Conservation (phyloP, 2,888 invertebrate genomes). For the Cheilosia variabilis region DNA sequence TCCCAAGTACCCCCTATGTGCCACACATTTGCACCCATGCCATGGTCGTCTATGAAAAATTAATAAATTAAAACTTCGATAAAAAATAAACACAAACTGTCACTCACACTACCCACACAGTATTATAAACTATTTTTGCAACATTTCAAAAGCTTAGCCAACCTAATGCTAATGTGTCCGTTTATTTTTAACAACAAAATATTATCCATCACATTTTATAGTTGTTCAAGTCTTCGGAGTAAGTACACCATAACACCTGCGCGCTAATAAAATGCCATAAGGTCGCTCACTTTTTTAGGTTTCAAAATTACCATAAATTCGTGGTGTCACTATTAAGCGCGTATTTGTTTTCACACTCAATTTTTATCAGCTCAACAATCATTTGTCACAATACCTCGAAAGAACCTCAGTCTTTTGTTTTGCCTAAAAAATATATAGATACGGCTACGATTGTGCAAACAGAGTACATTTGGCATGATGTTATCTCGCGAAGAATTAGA, state of each 20-base stretch:
- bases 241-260: constrained; percentile 29
- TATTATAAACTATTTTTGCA: constrained; percentile 20
- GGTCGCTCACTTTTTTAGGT: constrained; percentile 14
- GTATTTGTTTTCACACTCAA: constrained; percentile 2
- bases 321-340: constrained; percentile 12
- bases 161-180: too few species aligned
- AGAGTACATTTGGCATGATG: background rate
- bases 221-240: constrained; percentile 20
- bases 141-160: background rate
- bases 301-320: constrained; percentile 46
- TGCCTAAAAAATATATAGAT: background rate
- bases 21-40: background rate
- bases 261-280: constrained; percentile 26
- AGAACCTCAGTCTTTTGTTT: constrained; percentile 16
- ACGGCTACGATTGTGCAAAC: background rate
- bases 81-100: background rate
- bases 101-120: background rate
- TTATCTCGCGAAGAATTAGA: constrained; percentile 10
- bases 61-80: constrained; percentile 16
- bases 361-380: constrained; percentile 6
- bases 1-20: too few species aligned
- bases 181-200: constrained; percentile 12
- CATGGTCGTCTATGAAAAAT: background rate
- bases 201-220: constrained; percentile 35
- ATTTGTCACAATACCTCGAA: constrained; percentile 34